phyloP scores from a whole-genome alignment of 2,113 vertebrate species.

The Nothocercus nigrocapillus region DNA sequence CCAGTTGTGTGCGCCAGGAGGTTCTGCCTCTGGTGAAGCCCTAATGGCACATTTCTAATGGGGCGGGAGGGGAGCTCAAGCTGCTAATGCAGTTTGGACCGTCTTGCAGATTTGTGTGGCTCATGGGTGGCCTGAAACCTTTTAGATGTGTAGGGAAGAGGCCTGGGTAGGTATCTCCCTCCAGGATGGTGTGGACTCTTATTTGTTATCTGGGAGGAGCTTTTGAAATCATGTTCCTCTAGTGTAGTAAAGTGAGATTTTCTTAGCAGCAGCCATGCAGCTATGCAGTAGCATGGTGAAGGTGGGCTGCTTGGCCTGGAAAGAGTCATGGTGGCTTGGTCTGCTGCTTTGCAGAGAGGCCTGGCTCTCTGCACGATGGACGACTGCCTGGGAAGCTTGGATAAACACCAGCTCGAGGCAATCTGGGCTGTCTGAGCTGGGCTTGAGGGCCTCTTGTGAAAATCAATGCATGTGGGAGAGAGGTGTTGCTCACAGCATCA shows the following conservation, averaged over 20 bases:
- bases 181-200: neutral
- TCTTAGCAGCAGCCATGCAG: neutral
- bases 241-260: neutral
- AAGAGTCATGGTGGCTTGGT: neutral
- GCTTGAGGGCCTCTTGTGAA: conserved; percentile 31
- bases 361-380: neutral
- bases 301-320: neutral
- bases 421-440: conserved; percentile 24
- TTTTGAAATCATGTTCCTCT: neutral
- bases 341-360: accelerated
- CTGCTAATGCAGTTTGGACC: neutral
- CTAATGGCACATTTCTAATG: neutral
- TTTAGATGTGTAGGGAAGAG: neutral
- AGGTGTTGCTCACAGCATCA: neutral
- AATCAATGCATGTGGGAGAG: conserved; percentile 34
- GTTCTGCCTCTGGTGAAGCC: neutral
- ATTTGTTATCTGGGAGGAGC: neutral
- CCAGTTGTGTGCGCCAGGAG: neutral
- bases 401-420: conserved; percentile 18
- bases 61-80: too few relatives aligned
- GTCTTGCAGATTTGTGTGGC: neutral
- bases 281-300: neutral
- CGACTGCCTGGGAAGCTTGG: neutral
- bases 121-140: neutral
- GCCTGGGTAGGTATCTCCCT: neutral